Evolutionary conservation across 2,113 vertebrate genomes (phyloP).

Genomic region (Cheirogaleus medius): DNA sequence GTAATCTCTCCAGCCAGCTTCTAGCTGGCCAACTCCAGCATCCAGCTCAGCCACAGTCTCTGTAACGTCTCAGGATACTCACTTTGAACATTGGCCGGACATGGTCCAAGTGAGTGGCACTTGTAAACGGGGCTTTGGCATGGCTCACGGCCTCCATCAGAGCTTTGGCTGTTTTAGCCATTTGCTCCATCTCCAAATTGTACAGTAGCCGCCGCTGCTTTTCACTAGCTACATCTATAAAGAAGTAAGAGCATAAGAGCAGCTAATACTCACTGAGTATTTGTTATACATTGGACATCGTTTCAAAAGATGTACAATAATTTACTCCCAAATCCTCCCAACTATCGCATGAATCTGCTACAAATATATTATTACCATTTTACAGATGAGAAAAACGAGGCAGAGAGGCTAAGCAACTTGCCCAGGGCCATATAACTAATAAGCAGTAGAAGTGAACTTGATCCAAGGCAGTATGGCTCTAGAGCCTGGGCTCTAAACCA

Average conservation of each 20-base stretch:
- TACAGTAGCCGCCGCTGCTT: conserved; percentile 96
- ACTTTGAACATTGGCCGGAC: conserved; percentile 99
- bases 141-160: conserved; percentile 99
- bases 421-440: neutral
- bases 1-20: neutral
- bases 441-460: neutral
- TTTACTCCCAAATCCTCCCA: neutral
- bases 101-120: conserved; percentile 96
- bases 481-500: neutral
- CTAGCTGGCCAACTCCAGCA: neutral
- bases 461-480: neutral
- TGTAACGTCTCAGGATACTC: conserved; percentile 62
- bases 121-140: conserved; percentile 96
- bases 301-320: neutral
- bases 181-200: conserved; percentile 99
- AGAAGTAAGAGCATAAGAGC: neutral
- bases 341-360: neutral
- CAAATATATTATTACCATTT: neutral
- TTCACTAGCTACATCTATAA: conserved; percentile 92
- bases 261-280: neutral
- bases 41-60: too few relatives aligned
- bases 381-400: neutral
- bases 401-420: neutral
- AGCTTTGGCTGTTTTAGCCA: conserved; percentile 98
- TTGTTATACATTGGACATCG: neutral